Conservation (phyloP, 2,888 invertebrate species). For the Drosophila putrida region DNA sequence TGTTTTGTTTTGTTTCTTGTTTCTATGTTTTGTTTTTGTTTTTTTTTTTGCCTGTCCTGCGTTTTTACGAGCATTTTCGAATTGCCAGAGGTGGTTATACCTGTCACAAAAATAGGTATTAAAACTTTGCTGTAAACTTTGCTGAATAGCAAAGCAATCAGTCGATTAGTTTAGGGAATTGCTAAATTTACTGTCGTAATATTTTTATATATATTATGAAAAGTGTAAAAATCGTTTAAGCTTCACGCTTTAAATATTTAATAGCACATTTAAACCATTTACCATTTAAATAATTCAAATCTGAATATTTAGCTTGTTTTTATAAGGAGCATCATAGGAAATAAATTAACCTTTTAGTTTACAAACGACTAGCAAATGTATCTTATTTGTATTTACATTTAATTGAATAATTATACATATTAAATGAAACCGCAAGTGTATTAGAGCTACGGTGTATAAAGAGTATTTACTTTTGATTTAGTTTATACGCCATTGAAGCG, state of each 20-base stretch:
- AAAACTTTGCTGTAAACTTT: constrained; percentile 30
- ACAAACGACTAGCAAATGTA: no score
- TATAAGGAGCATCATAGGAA: no score
- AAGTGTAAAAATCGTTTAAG: no score
- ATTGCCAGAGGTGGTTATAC: constrained; percentile 31
- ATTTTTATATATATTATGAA: background rate
- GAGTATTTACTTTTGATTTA: constrained; percentile 2
- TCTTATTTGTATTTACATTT: background rate
- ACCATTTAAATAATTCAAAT: background rate
- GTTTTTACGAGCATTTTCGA: constrained; percentile 64
- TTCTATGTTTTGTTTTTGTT: constrained; percentile 36
- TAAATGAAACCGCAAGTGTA: constrained; percentile 20
- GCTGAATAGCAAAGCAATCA: background rate
- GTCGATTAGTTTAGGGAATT: constrained; percentile 24
- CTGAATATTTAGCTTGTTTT: no score
- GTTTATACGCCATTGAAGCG: constrained; percentile 45
- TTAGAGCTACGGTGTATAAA: background rate
- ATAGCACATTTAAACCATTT: background rate
- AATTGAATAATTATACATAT: no score
- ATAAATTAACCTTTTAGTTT: no score
- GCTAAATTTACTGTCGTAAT: background rate
- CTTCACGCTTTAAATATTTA: background rate
- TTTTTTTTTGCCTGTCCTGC: constrained; percentile 16
- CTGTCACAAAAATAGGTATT: constrained; percentile 42
- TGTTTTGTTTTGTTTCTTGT: constrained; percentile 41